phyloP scores from a whole-genome alignment of 2,797 vertebrate species.

The Darevskia mixta region DNA sequence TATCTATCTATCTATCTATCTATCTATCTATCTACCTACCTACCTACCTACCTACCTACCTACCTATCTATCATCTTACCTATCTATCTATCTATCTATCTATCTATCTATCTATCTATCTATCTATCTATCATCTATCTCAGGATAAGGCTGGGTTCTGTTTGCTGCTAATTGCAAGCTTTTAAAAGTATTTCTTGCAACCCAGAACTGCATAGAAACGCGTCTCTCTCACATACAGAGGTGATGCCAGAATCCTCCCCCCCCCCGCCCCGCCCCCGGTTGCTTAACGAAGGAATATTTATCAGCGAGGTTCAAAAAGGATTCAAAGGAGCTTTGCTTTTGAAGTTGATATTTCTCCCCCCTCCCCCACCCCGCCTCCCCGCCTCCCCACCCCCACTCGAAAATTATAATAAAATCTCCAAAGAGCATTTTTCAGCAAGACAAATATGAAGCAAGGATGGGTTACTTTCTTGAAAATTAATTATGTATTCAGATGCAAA shows the following conservation, averaged over 20 bases:
- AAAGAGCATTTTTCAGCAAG: conserved; percentile 7
- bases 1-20: too few relatives aligned
- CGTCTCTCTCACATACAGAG: not conserved
- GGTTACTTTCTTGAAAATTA: conserved; percentile 24
- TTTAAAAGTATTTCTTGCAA: not conserved
- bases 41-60: too few relatives aligned
- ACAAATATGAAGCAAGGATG: conserved; percentile 14
- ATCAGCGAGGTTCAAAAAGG: conserved; percentile 14
- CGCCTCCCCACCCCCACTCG: not conserved
- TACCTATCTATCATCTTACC: too few relatives aligned
- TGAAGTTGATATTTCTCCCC: not conserved
- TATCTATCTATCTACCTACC: too few relatives aligned
- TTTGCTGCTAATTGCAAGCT: not conserved
- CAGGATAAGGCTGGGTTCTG: not conserved
- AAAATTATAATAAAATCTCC: conserved; percentile 30
- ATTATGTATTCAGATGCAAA: conserved; percentile 39
- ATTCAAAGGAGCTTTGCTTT: not conserved
- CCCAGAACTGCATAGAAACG: not conserved
- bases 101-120: too few relatives aligned
- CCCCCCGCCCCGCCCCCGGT: too few relatives aligned
- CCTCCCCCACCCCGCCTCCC: too few relatives aligned
- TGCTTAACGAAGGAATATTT: conserved; percentile 33
- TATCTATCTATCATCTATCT: not conserved
- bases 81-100: too few relatives aligned
- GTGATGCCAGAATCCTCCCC: not conserved